These are phyloP conservation scores for Brachypterus glaber DNA, from an alignment of 2,888 invertebrate species.

Conservation along the genomic window DNA sequence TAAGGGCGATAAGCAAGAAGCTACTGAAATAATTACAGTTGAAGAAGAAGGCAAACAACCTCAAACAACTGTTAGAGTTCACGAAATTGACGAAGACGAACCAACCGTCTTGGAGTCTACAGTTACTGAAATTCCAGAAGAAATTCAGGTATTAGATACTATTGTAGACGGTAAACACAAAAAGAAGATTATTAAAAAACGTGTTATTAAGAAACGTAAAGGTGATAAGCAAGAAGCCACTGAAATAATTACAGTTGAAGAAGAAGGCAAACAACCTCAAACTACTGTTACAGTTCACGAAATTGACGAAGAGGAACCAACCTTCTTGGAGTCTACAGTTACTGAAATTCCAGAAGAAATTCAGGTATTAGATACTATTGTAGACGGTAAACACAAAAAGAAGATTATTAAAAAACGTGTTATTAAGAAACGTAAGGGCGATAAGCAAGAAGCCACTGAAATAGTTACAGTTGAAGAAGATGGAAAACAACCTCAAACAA, in stretches of 20 bases:
- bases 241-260: conserved; percentile 25
- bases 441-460: conserved; percentile 34
- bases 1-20: conserved; percentile 32
- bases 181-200: conserved; percentile 38
- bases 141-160: conserved; percentile 32
- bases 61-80: conserved; percentile 25
- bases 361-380: conserved; percentile 26
- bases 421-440: conserved; percentile 38
- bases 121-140: conserved; percentile 31
- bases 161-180: conserved; percentile 36
- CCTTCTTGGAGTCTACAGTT: not conserved
- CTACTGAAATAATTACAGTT: conserved; percentile 30
- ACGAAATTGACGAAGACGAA: conserved; percentile 18
- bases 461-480: conserved; percentile 33
- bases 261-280: conserved; percentile 28
- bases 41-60: conserved; percentile 26
- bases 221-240: conserved; percentile 32
- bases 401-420: conserved; percentile 36
- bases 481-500: conserved; percentile 38
- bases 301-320: conserved; percentile 5
- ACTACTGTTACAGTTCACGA: conserved; percentile 35
- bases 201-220: conserved; percentile 40
- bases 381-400: conserved; percentile 27
- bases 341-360: conserved; percentile 27
- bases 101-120: conserved; percentile 12